Evolutionary conservation across 2,888 invertebrate species (phyloP), one percentile per base, ranked within the genome.

Genomic region (Rambutsinella grinnellia): DNA sequence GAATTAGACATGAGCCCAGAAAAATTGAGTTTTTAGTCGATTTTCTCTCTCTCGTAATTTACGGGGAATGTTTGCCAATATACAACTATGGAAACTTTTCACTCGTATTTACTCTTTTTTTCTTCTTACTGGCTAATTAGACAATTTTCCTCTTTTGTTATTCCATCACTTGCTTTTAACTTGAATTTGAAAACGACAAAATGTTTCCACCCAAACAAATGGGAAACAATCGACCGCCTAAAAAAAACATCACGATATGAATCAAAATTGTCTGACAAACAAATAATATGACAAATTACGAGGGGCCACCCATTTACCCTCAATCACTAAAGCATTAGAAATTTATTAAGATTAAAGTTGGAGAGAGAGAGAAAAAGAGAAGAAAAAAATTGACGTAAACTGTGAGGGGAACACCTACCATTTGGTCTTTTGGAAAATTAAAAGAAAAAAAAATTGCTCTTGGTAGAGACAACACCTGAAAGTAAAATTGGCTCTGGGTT

Each of bases 221-320:
- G 44, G 47, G 62, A 66, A 72, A 72, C 68, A 76, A 69, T 76
- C 68, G 58, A 68, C 58, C 69, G 63, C 75, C n/a, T n/a, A n/a
- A n/a, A n/a, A 76, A 68, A 62, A 5, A 36, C 69, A 76, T 76
- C 75, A 69, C 75, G 75, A 76, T 76, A 76, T 76, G 75, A 76
- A 76, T 76, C 75, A 76, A 76, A 76, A 76, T 76, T 76, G 75
- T 76, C 75, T 76, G 75, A 62, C 75, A 76, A 76, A 76, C 75
- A 76, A 76, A 69, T 76, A 76, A 76, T 76, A 69, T 76, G 75
- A 76, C 75, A 76, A 76, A 68, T 76, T 76, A 76, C 69, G 68
- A 75, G 66, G 75, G 75, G 68, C 75, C 75, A 76, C 75, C 75
- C 75, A 76, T 76, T 74, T 63, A 67, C 60, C 61, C 62, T 62